These are phyloP conservation scores for Phragmatobia fuliginosa DNA, from an alignment of 2,888 invertebrate species.

Conservation along the genomic window DNA sequence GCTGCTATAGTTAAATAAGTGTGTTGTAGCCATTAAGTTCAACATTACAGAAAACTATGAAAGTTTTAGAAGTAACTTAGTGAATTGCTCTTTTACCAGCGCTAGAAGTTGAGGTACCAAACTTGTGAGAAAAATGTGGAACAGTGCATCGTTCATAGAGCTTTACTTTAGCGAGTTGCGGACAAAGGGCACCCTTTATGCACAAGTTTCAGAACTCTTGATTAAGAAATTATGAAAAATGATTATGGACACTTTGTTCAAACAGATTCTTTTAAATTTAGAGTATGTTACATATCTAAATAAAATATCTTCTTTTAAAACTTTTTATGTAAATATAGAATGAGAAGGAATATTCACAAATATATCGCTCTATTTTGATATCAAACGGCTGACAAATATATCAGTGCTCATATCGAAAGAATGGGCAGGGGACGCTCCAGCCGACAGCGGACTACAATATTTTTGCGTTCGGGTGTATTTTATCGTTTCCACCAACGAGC, in stretches of 20 bases:
- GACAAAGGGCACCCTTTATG: neutral
- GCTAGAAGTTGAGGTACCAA: neutral
- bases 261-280: neutral
- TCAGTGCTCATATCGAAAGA: neutral
- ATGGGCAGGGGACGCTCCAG: neutral
- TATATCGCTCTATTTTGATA: neutral
- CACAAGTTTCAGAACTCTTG: neutral
- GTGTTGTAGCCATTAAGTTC: no score
- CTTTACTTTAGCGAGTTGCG: neutral
- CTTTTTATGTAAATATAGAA: neutral
- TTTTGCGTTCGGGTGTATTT: neutral
- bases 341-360: neutral
- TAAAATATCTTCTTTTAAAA: no score
- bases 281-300: no score
- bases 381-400: neutral
- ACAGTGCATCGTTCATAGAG: slow-evolving; percentile 3
- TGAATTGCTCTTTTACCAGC: neutral
- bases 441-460: neutral
- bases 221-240: neutral
- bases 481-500: neutral
- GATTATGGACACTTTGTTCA: neutral
- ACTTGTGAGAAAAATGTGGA: slow-evolving; percentile 2
- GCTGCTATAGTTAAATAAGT: no score
- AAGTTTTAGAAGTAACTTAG: neutral
- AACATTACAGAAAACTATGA: neutral